A percentile compares a stretch with the other conserved stretches of the same genome.
Evolutionary conservation across 1,140 invertebrate species (phyloP).

Genomic region (Lepidurus arcticus): DNA sequence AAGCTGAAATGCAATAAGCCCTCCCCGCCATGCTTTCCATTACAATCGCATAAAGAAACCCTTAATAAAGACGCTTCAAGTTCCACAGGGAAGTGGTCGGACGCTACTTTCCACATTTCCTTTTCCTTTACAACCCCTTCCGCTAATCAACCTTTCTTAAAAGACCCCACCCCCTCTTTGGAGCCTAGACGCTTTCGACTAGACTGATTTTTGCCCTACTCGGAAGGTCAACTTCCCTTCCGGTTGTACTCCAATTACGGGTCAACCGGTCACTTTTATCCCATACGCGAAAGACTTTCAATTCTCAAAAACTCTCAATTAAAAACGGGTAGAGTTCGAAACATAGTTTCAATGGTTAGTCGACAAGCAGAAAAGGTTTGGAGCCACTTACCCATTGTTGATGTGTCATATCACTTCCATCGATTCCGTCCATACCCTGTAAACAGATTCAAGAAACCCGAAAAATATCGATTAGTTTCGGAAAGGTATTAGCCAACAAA

Average conservation of each 20-base stretch:
- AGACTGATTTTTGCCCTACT: background rate
- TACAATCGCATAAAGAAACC: constrained; percentile 16
- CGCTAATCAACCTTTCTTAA: background rate
- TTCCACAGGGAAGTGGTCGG: background rate
- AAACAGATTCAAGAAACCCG: background rate
- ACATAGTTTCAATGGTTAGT: too few relatives aligned
- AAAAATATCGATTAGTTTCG: too few relatives aligned
- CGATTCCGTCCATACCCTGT: background rate
- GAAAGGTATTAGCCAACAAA: too few relatives aligned
- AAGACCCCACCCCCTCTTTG: background rate
- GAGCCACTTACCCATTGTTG: background rate
- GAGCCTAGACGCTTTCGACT: background rate
- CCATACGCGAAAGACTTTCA: background rate
- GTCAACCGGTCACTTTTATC: background rate
- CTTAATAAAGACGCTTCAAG: constrained; percentile 8
- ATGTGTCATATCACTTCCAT: constrained; percentile 12
- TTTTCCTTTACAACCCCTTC: constrained; percentile 8
- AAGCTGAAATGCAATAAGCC: background rate
- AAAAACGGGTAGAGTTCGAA: too few relatives aligned
- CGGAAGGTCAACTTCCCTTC: background rate
- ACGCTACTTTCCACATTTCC: background rate
- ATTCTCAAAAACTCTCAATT: background rate
- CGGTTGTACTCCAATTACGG: background rate
- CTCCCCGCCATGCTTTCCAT: background rate
- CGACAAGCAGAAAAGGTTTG: too few relatives aligned